phyloP scores from a whole-genome alignment of 2,113 vertebrate genomes.

The Phalacrocorax aristotelis region DNA sequence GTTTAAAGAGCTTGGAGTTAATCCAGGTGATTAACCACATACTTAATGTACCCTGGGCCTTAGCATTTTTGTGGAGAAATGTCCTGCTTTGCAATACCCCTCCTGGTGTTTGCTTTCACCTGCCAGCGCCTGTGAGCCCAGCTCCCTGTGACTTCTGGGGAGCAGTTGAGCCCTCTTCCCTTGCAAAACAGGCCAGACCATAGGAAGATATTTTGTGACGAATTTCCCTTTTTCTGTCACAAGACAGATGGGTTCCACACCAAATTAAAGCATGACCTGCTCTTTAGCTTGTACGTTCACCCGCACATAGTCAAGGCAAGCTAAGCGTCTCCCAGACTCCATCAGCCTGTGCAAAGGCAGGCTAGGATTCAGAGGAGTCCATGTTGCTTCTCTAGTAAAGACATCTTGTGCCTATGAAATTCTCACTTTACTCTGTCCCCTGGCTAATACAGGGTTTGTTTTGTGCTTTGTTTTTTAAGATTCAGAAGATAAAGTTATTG shows the following conservation, averaged over 20 bases:
- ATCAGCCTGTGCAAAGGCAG: neutral
- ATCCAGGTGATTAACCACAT: neutral
- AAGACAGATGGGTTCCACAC: neutral
- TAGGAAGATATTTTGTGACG: neutral
- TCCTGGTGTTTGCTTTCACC: accelerated
- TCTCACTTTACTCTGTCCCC: neutral
- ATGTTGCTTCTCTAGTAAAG: neutral
- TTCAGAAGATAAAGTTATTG: neutral
- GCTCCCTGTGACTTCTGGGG: neutral
- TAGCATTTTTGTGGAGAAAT: accelerated
- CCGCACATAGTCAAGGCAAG: accelerated
- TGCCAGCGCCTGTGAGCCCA: accelerated
- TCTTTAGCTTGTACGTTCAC: neutral
- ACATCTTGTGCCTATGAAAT: neutral
- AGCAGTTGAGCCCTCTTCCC: neutral
- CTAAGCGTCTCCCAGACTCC: neutral
- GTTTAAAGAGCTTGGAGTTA: neutral
- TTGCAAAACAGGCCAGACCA: neutral
- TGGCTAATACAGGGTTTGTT: neutral
- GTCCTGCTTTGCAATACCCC: neutral
- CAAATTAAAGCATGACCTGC: neutral
- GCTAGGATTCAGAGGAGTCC: neutral
- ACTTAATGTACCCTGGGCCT: neutral
- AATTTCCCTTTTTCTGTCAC: neutral
- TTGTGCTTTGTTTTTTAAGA: neutral